Base-by-base conservation (phyloP, 2,113 vertebrate genomes). In the Microtus oregoni region DNA sequence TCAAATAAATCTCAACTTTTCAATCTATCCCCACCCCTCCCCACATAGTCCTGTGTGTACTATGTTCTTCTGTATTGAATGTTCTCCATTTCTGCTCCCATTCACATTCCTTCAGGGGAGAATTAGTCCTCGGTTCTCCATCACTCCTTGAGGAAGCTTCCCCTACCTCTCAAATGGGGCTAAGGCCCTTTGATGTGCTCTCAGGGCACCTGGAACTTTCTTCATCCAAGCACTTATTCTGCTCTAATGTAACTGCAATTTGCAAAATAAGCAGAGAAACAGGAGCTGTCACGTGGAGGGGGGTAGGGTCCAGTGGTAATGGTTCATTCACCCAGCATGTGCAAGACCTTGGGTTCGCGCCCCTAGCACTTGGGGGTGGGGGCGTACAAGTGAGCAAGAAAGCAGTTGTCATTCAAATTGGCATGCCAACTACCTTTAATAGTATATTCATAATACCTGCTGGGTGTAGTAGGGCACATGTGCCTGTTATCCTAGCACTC, bases 231-330 rank as follows among this genome's bases (percentile, higher is more conserved):
- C 30, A 86, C 28, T 35, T 90, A 35, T 11, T 58, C 35, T 73
- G 22, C 22, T 55, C 38, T 90, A 22, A 50, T 67, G 22, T 81
- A 89, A 83, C 3, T 86, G 83, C 47, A 73, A 91, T 47, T 91
- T 89, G 87, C 41, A 63, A 55, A 85, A 70, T 24, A 91, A 88
- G 78, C 67, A 67, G 61, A 70, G n/a, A 89, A 77, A 68, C 65
- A 87, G 81, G 47, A 28, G 3, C 41, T n/a, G 30, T 14, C 24
- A 4, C 24, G 24, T 12, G 13, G 28, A 41, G 30, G 38, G 38
- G 67, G 3, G 20, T 13, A 47, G 68, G 19, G 67, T 38, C 65
- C 70, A 30, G 55, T 76, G 55, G 68, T 38, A 75, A 65, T 67
- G 28, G 15, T 58, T 58, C 55, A 15, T 41, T 86, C 82, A 17